Base-by-base conservation (phyloP, 2,797 vertebrate species). In the Eulemur rubriventer region DNA sequence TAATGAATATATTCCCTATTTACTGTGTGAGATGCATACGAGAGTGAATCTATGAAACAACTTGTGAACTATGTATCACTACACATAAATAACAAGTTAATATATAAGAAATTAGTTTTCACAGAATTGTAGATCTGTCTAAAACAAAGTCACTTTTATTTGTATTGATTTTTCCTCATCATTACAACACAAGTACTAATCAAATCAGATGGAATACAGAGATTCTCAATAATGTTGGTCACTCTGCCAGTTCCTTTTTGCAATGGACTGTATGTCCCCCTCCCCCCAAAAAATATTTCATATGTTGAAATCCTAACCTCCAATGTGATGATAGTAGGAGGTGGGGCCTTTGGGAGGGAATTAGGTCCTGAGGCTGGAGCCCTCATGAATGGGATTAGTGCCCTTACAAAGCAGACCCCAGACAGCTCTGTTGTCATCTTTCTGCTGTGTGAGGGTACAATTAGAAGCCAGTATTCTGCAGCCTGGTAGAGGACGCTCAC, bases 181-280 rank as follows among this genome's bases (percentile, higher is more conserved):
- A 35, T 33, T 41, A 87, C 30, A 79, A 76, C 16, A 50, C 8
- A 82, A 73, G 22, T 12, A 48, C 67, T n/a, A 93, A 87, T n/a
- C 69, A 80, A 95, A 61, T 80, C 17, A 52, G 63, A 81, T 4
- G 22, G 50, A 57, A 84, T 28, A 92, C 17, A 69, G 73, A 43
- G 79, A 89, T 95, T 93, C 95, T 96, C 78, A 80, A n/a, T n/a
- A 86, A 50, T 87, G 6, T 10, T 91, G 17, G 1, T 52, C 43
- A 83, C 8, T 5, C 12, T 55, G 3, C 8, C 17, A 73, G 11
- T 46, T 87, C 89, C 38, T 41, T 73, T 18, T 48, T n/a, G 1
- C 55, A 35, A 41, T 67, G 26, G 12, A 67, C 8, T 11, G 8
- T 20, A 92, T 28, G 6, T 88, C 46, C 46, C 18, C 14, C 11